These are phyloP conservation scores for Abramis brama DNA, from an alignment of 2,113 vertebrate genomes.

Conservation along the genomic window DNA sequence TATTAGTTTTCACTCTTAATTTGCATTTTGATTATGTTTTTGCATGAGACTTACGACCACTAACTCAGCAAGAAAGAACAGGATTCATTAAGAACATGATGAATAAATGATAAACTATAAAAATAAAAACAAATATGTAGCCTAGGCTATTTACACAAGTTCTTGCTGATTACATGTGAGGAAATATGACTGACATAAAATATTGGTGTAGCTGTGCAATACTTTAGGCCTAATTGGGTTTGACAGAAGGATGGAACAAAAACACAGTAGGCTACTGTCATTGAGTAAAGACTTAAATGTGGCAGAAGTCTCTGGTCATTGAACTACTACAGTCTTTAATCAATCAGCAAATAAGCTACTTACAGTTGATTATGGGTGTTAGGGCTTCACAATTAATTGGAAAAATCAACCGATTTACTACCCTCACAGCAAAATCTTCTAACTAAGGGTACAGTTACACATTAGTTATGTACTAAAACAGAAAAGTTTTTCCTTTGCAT, in stretches of 20 bases:
- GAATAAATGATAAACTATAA: constrained; percentile 40
- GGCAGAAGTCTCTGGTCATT: not conserved
- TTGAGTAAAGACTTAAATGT: not conserved
- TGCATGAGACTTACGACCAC: constrained; percentile 39
- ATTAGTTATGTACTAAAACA: too few relatives aligned
- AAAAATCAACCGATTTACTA: too few relatives aligned
- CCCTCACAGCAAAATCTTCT: too few relatives aligned
- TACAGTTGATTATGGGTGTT: too few relatives aligned
- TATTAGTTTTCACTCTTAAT: constrained; percentile 66
- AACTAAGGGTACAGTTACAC: too few relatives aligned
- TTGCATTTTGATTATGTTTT: constrained; percentile 63
- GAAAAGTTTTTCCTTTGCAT: too few relatives aligned
- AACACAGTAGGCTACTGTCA: not conserved
- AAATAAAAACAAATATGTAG: constrained; percentile 22
- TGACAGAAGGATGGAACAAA: constrained; percentile 27
- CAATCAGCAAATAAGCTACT: not conserved
- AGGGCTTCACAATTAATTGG: too few relatives aligned
- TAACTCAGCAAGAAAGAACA: constrained; percentile 19
- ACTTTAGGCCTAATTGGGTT: not conserved
- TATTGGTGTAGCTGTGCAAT: not conserved
- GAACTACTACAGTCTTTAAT: not conserved
- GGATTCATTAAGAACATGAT: constrained; percentile 36
- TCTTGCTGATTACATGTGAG: constrained; percentile 20
- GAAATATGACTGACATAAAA: constrained; percentile 20
- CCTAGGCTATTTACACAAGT: not conserved